phyloP scores from a whole-genome alignment of 1,140 invertebrate genomes.

The Berghia stephanieae region DNA sequence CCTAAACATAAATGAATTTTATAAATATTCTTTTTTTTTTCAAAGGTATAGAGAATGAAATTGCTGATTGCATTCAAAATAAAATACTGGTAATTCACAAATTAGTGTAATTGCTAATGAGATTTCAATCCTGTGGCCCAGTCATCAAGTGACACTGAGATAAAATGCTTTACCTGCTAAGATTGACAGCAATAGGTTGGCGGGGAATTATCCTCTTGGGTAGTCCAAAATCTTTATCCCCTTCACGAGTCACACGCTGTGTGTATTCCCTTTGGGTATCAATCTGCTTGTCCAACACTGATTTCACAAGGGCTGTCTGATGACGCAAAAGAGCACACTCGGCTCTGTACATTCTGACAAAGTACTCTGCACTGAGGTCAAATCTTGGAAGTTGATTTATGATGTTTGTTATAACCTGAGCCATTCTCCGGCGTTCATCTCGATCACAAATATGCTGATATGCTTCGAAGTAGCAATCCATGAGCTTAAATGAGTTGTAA shows the following conservation, averaged over 20 bases:
- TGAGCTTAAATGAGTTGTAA: constrained; percentile 47
- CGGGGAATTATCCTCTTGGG: constrained; percentile 59
- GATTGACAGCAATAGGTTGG: constrained; percentile 64
- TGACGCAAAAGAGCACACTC: constrained; percentile 59
- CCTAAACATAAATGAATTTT: not conserved
- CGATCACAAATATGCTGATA: constrained; percentile 66
- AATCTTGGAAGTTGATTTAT: constrained; percentile 61
- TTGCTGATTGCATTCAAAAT: too few species aligned
- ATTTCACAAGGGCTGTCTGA: constrained; percentile 56
- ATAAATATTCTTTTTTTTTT: not conserved
- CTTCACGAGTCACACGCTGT: constrained; percentile 58
- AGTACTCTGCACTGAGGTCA: constrained; percentile 61
- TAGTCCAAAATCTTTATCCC: constrained; percentile 56
- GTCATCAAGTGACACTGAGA: not conserved
- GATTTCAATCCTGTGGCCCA: not conserved
- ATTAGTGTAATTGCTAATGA: too few species aligned
- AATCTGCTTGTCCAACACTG: constrained; percentile 64
- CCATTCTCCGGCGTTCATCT: constrained; percentile 60
- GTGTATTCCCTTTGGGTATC: constrained; percentile 61
- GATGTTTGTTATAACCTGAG: constrained; percentile 64
- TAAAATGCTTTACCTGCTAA: constrained; percentile 60
- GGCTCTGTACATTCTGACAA: constrained; percentile 57
- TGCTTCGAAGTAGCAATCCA: constrained; percentile 66
- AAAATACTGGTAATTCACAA: too few species aligned
- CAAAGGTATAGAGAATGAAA: not conserved